Base-by-base conservation (phyloP, 2,797 vertebrate species). In the Chloroceryle amazona region DNA sequence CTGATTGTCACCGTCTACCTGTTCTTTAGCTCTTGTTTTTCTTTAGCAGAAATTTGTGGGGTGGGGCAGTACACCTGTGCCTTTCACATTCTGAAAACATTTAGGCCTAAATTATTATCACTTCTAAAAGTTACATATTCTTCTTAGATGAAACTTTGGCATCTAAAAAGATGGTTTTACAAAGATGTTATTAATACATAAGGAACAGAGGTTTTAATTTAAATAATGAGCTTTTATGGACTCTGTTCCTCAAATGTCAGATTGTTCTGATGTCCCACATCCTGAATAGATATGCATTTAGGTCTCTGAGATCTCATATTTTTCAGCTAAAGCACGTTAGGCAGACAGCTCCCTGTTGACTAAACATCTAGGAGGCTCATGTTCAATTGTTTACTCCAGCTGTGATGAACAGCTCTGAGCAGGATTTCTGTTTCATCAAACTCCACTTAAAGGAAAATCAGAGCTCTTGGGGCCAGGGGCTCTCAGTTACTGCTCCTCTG, bases 321-420 rank as follows among this genome's bases (percentile, higher is more conserved):
- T 96, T 90, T 66, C 91, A 88, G 63, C 54, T 81, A 28, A 58
- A 90, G 76, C 70, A 11, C 37, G 86, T 84, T 75, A 92, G 66
- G 68, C 94, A 96, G 96, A 94, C 93, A 93, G 82, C 89, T 96
- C 85, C 95, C 94, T 95, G 94, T 96, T 94, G 96, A 88, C 82
- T 94, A 79, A 97, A 95, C 95, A 93, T 95, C 85, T 84, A 94
- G 93, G 91, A 97, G 94, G 81, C 73, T 96, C 85, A 10, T 94
- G 93, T 93, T 96, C 86, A 93, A 23, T 93, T 96, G 95, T 93
- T 95, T 88, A 85, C 94, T 96, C 96, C 96, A 95, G 94, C 91
- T 96, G 94, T 94, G 96, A 97, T 55, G 70, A 96, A 93, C 91
- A 92, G 90, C 83, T 96, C 92, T 67, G 90, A 96, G 93, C 90